Evolutionary conservation across 2,797 vertebrate genomes (phyloP).

Genomic region (Ctenosaura bakeri): DNA sequence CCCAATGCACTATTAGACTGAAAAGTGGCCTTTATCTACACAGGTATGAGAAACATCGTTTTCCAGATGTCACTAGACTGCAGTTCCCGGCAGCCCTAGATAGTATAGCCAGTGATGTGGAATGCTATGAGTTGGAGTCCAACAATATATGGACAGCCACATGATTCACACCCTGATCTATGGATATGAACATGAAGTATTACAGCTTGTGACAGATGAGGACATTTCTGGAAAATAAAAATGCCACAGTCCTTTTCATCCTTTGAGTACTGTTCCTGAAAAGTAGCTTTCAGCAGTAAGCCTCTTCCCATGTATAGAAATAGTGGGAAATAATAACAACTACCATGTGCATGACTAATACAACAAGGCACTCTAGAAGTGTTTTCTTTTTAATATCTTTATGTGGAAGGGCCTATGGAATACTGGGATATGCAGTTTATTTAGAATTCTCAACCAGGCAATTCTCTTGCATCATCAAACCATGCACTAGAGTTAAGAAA

Average conservation of each 20-base stretch:
- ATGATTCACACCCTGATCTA: too few relatives aligned
- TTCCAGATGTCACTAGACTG: too few relatives aligned
- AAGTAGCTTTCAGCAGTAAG: not conserved
- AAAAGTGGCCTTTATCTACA: not conserved
- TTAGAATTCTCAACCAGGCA: too few relatives aligned
- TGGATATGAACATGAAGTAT: conserved; percentile 8
- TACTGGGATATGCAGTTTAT: too few relatives aligned
- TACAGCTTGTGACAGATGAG: not conserved
- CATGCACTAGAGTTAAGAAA: too few relatives aligned
- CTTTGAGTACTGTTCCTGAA: not conserved
- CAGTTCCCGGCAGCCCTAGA: too few relatives aligned
- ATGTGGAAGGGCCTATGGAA: too few relatives aligned
- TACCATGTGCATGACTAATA: not conserved
- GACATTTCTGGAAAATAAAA: not conserved
- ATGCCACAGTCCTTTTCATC: not conserved
- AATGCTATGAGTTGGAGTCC: too few relatives aligned
- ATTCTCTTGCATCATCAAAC: too few relatives aligned
- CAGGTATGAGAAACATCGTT: too few relatives aligned
- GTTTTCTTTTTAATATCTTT: not conserved
- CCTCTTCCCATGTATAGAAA: not conserved
- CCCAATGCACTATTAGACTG: not conserved
- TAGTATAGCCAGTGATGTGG: too few relatives aligned
- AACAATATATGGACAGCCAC: too few relatives aligned
- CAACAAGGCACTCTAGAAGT: not conserved
- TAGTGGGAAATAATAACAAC: not conserved